Evolutionary conservation across 2,113 vertebrate species (phyloP), one percentile per base, ranked within the genome.

Genomic region (Triplophysa dalaica): DNA sequence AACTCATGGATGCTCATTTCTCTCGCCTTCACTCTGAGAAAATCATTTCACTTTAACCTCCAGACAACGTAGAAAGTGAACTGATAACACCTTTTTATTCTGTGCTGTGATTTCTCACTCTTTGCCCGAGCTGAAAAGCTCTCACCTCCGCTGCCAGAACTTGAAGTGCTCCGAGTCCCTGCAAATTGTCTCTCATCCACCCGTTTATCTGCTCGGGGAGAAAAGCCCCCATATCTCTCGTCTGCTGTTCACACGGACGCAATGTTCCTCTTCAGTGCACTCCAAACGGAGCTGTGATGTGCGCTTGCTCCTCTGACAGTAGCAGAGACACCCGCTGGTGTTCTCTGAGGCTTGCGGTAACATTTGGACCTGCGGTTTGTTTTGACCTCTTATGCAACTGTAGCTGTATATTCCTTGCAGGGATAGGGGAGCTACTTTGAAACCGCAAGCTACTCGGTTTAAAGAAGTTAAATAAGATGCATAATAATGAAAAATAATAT

Each of bases 31-130:
- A 22, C 29, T 17, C 8, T 17, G 0, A 38, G 33, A 5, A 38
- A 38, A 38, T 38, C 33, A 11, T 43, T 63, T 48, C 21, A 69
- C 50, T 52, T 70, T 60, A 81, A 60, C 60, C 72, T 85, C 43
- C 58, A 54, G 66, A 77, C 73, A 77, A 75, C 9, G 38, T 41
- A 78, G 64, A 14, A 67, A 67, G 54, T 9, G 4, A 79, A 77
- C 24, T 43, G 26, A 67, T 78, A n/a, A 48, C 82, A 78, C 70
- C 70, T 54, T 78, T 68, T 64, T 79, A 19, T 41, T 74, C 66
- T 43, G 43, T 2, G 22, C 69, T 79, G 67, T 48, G 16, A 62
- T 14, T 33, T 65, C 81, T 64, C 77, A 62, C 22, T 67, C 67
- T 29, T 70, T 54, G 26, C 65, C 52, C 64, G 64, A 63, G 50